phyloP scores from a whole-genome alignment of 2,888 invertebrate species.

The Allygus modestus region DNA sequence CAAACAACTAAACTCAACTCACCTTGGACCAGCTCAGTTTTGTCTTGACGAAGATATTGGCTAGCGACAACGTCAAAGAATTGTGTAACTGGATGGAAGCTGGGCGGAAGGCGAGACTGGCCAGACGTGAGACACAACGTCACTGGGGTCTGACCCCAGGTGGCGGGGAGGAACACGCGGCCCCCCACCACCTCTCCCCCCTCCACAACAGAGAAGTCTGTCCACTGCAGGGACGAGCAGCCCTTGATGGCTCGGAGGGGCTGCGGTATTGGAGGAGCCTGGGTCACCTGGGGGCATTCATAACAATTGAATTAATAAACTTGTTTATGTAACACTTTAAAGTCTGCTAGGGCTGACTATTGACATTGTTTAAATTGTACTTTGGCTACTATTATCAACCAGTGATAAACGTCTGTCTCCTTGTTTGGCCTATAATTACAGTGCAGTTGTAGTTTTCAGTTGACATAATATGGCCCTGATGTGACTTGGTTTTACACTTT shows the following conservation, averaged over 20 bases:
- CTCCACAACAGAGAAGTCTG: conserved; percentile 83
- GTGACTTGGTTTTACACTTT: no score
- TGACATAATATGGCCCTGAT: no score
- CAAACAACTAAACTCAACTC: not conserved
- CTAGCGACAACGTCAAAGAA: conserved; percentile 88
- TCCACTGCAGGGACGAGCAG: conserved; percentile 84
- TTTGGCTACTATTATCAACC: no score
- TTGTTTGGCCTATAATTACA: no score
- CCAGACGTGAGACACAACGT: conserved; percentile 82
- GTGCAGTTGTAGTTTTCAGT: no score
- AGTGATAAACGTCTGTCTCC: no score
- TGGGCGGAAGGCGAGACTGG: conserved; percentile 81
- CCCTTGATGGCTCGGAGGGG: conserved; percentile 74
- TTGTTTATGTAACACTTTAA: no score
- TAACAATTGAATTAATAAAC: no score
- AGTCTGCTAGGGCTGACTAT: no score
- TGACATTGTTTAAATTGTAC: no score
- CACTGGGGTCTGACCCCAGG: conserved; percentile 82
- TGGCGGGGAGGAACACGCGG: conserved; percentile 85
- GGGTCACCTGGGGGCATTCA: conserved; percentile 78
- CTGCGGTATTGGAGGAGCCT: conserved; percentile 80
- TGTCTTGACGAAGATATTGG: conserved; percentile 75
- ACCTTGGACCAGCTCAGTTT: conserved; percentile 67
- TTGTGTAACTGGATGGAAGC: conserved; percentile 86
- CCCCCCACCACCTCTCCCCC: conserved; percentile 80